These are phyloP conservation scores for Prosopocoilus inquinatus DNA, from an alignment of 2,888 invertebrate species.

Conservation along the genomic window DNA sequence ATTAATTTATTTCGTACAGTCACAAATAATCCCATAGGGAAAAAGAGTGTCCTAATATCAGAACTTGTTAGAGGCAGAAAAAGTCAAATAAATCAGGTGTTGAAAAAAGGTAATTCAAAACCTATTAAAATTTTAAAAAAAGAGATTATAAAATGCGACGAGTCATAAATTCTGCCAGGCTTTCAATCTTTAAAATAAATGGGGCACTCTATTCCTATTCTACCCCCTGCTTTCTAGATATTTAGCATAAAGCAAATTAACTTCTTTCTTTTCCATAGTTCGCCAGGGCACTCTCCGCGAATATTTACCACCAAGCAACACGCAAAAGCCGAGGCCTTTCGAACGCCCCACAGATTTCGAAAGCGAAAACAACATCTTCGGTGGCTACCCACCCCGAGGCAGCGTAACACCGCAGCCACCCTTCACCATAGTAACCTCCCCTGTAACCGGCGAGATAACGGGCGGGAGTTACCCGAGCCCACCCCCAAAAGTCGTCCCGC, in stretches of 20 bases:
- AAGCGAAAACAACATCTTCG: conserved; percentile 29
- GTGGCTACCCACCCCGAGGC: conserved; percentile 41
- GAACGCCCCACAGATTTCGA: conserved; percentile 50
- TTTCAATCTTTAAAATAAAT: no score
- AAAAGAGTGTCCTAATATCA: no score
- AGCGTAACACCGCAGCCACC: conserved; percentile 44
- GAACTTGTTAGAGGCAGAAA: no score
- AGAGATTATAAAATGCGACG: no score
- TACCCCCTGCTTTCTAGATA: no score
- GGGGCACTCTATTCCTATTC: no score
- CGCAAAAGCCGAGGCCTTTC: conserved; percentile 71
- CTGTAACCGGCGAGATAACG: conserved; percentile 12
- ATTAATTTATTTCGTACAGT: no score
- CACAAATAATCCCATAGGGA: no score
- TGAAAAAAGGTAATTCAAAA: no score
- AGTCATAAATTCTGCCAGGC: no score
- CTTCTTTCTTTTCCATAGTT: conserved; percentile 50
- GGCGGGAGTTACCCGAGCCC: conserved; percentile 35
- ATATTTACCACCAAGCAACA: conserved; percentile 59
- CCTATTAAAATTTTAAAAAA: no score
- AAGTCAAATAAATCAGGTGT: no score
- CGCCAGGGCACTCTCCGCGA: conserved; percentile 59
- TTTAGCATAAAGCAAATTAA: not conserved
- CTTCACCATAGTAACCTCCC: conserved; percentile 32
- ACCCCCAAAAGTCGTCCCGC: conserved; percentile 26